A percentile compares a stretch with the other conserved stretches of the same genome.
phyloP scores from a whole-genome alignment of 1,140 invertebrate genomes.

The Gonatopus flavifemur region DNA sequence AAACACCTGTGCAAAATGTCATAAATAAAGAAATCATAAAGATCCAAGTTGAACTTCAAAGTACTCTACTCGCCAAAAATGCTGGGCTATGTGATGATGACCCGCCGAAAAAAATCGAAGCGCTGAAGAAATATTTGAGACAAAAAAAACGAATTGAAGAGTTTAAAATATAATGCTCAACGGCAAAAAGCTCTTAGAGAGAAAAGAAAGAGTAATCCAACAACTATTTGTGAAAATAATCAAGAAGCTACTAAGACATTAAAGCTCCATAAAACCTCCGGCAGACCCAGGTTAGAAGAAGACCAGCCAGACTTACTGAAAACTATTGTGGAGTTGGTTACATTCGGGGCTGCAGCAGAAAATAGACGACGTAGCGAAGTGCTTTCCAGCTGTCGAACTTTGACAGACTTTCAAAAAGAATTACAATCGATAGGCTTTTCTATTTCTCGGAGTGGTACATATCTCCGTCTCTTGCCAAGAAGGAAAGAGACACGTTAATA shows the following conservation, averaged over 20 bases:
- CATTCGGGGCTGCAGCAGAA: constrained; percentile 7
- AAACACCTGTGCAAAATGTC: too few relatives aligned
- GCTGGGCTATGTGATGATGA: neutral
- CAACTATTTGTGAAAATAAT: too few relatives aligned
- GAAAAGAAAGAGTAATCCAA: too few relatives aligned
- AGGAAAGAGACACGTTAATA: constrained; percentile 12
- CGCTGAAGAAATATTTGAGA: neutral
- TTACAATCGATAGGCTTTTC: neutral
- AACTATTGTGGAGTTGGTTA: constrained; percentile 5
- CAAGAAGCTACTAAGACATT: too few relatives aligned
- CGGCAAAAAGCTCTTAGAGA: neutral
- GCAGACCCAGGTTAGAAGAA: neutral
- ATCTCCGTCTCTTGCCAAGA: constrained; percentile 12
- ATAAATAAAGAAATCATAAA: too few relatives aligned
- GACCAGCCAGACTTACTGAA: constrained; percentile 5
- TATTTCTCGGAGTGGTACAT: constrained; percentile 6
- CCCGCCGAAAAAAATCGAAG: neutral
- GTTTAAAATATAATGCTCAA: neutral
- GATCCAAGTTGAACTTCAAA: too few relatives aligned
- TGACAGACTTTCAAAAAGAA: constrained; percentile 5
- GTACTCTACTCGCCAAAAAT: neutral
- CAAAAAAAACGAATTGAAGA: neutral
- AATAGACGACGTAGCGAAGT: constrained; percentile 1
- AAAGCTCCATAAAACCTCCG: neutral
- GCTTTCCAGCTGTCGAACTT: constrained; percentile 11